These are phyloP conservation scores for Dipodomys spectabilis DNA, from an alignment of 2,113 vertebrate genomes.

Conservation along the genomic window DNA sequence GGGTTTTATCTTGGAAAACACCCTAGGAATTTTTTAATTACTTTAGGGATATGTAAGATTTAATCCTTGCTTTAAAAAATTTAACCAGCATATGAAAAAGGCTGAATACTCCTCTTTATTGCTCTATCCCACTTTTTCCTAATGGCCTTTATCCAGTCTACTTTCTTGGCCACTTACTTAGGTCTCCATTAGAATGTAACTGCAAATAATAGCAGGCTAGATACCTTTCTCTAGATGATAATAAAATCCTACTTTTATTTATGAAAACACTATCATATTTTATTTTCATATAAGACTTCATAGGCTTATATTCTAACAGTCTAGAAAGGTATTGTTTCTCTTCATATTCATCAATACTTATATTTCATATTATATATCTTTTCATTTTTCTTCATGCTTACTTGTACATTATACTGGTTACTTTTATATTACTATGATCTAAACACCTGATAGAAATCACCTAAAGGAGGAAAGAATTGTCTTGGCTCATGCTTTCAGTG, in stretches of 20 bases:
- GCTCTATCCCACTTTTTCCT: neutral
- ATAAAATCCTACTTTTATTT: neutral
- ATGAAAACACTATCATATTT: neutral
- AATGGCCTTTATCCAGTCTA: neutral
- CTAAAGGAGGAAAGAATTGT: too few relatives aligned
- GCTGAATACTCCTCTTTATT: neutral
- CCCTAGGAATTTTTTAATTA: conserved; percentile 6
- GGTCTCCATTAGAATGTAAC: neutral
- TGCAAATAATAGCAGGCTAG: neutral
- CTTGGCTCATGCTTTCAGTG: too few relatives aligned
- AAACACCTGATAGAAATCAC: too few relatives aligned
- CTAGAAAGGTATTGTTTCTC: neutral
- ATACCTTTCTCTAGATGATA: neutral
- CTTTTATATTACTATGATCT: too few relatives aligned
- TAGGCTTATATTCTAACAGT: neutral
- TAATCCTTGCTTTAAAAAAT: neutral
- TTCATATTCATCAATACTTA: neutral
- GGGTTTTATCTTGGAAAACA: conserved; percentile 39
- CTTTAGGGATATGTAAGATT: neutral
- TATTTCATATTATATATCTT: neutral
- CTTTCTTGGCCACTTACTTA: neutral
- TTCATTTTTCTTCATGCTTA: neutral
- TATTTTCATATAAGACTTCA: neutral
- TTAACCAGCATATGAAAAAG: neutral
- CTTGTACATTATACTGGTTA: neutral